phyloP scores from a whole-genome alignment of 2,888 invertebrate genomes.

The Lysandra bellargus region DNA sequence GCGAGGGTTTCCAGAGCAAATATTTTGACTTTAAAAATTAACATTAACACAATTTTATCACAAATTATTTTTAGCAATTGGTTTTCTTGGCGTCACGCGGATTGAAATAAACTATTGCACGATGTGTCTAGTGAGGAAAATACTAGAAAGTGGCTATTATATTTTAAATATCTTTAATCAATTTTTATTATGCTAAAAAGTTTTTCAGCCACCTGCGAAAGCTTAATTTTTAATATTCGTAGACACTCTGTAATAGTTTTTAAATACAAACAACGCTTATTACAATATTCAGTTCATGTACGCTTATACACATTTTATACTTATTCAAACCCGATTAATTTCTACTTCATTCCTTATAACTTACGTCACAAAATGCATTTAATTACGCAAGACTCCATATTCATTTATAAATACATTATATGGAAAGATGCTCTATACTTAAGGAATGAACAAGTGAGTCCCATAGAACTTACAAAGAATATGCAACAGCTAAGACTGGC shows the following conservation, averaged over 20 bases:
- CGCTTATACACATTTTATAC: neutral
- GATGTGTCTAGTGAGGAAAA: neutral
- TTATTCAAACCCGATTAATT: neutral
- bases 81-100: neutral
- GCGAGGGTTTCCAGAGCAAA: neutral
- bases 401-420: constrained; percentile 53
- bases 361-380: constrained; percentile 57
- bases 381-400: constrained; percentile 42
- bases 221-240: neutral
- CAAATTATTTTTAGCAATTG: neutral
- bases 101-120: neutral
- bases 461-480: constrained; percentile 35
- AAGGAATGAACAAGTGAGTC: constrained; percentile 49
- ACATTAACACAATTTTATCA: neutral
- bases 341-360: neutral
- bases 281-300: constrained; percentile 13
- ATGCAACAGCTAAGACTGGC: neutral
- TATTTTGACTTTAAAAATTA: neutral
- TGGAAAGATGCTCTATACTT: constrained; percentile 48
- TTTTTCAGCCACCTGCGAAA: neutral
- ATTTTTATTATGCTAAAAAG: neutral
- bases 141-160: neutral
- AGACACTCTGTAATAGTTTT: neutral
- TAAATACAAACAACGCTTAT: neutral
- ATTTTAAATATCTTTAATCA: neutral